These are phyloP conservation scores for Blera fallax DNA, from an alignment of 2,888 invertebrate species.

Conservation along the genomic window DNA sequence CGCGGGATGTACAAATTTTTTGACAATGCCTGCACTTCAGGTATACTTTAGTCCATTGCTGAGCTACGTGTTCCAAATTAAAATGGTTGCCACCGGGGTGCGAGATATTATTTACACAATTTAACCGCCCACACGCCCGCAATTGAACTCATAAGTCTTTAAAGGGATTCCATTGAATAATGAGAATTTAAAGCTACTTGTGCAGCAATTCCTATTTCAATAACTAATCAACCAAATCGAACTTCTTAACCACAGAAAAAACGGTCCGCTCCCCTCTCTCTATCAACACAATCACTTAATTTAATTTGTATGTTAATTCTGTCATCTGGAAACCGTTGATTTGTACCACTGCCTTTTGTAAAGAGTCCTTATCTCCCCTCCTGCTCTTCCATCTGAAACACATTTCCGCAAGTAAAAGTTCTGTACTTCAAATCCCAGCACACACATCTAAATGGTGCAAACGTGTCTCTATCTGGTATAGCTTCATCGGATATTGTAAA, in stretches of 20 bases:
- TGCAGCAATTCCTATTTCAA: not conserved
- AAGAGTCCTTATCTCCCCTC: not conserved
- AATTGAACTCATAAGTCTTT: no score
- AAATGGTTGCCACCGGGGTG: no score
- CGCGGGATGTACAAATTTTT: no score
- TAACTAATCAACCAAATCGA: not conserved
- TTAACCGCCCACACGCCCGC: no score
- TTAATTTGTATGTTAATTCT: slow-evolving; percentile 69
- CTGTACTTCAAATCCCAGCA: not conserved
- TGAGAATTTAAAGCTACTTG: not conserved
- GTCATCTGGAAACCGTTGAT: slow-evolving; percentile 55
- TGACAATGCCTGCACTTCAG: no score
- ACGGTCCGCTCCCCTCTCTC: not conserved
- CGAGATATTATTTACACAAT: no score
- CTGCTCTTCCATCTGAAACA: not conserved
- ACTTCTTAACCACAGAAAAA: not conserved
- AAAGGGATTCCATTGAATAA: not conserved
- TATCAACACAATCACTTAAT: slow-evolving; percentile 33
- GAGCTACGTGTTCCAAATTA: no score
- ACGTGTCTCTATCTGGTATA: not conserved
- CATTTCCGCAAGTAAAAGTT: not conserved
- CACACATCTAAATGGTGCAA: not conserved
- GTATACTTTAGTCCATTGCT: no score
- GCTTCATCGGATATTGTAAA: slow-evolving; percentile 40
- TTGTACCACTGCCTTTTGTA: not conserved